Evolutionary conservation across 1,140 invertebrate species (phyloP).

Genomic region (Mylabris phalerata): DNA sequence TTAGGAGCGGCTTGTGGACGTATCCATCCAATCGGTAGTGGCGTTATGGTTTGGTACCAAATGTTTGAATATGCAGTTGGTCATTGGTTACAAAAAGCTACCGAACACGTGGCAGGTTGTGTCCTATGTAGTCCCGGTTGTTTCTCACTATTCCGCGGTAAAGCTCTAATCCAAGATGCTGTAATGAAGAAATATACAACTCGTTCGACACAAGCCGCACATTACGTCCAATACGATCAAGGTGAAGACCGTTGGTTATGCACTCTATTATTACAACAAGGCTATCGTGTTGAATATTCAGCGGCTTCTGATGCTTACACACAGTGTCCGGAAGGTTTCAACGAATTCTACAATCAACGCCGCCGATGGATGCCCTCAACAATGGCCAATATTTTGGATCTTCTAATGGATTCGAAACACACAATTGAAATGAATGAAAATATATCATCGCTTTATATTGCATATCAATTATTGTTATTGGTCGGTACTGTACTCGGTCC

Average conservation of each 20-base stretch:
- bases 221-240: constrained; percentile 92
- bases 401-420: constrained; percentile 63
- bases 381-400: constrained; percentile 81
- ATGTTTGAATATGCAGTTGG: constrained; percentile 91
- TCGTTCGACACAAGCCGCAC: constrained; percentile 68
- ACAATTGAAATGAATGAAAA: constrained; percentile 78
- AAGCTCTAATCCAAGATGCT: constrained; percentile 85
- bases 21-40: constrained; percentile 84
- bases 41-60: constrained; percentile 90
- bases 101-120: constrained; percentile 85
- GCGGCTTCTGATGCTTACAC: constrained; percentile 90
- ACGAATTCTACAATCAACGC: constrained; percentile 83
- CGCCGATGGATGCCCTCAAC: constrained; percentile 86
- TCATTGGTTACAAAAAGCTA: constrained; percentile 94
- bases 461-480: constrained; percentile 68
- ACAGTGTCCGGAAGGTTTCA: constrained; percentile 80
- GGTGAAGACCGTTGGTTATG: constrained; percentile 83
- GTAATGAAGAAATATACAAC: constrained; percentile 84
- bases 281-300: constrained; percentile 84
- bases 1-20: constrained; percentile 86
- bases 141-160: constrained; percentile 83
- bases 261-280: constrained; percentile 76
- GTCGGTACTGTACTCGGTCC: constrained; percentile 72
- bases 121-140: constrained; percentile 87
- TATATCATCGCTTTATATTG: constrained; percentile 76